phyloP scores from a whole-genome alignment of 1,140 invertebrate genomes.

The Maconellicoccus hirsutus region DNA sequence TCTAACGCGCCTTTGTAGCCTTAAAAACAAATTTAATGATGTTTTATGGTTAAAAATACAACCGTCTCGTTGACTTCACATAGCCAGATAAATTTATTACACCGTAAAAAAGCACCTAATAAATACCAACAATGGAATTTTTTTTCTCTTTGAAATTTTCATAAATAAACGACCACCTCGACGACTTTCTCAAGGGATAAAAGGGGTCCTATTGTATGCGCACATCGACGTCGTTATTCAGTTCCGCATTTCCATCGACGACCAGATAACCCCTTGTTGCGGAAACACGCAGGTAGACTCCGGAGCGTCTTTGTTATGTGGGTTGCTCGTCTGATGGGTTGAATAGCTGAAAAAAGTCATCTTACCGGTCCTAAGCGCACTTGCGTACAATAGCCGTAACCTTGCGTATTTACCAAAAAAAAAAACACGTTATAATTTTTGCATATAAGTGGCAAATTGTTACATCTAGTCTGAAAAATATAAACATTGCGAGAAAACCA shows the following conservation, averaged over 20 bases:
- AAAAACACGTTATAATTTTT: not conserved
- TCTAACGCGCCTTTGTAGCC: too few relatives aligned
- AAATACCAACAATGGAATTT: too few relatives aligned
- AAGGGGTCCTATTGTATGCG: not conserved
- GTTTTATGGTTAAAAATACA: too few relatives aligned
- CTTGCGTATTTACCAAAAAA: not conserved
- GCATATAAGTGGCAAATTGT: not conserved
- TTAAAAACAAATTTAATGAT: too few relatives aligned
- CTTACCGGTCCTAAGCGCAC: not conserved
- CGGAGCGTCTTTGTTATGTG: not conserved
- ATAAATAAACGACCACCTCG: not conserved
- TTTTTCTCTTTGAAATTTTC: too few relatives aligned
- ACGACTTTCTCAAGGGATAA: not conserved
- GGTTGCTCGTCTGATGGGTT: not conserved
- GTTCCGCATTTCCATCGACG: not conserved
- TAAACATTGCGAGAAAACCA: too few relatives aligned
- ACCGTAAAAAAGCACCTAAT: too few relatives aligned
- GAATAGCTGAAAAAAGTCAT: not conserved
- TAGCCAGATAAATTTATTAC: too few relatives aligned
- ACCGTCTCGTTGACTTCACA: too few relatives aligned
- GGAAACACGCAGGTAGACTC: slow-evolving; percentile 1
- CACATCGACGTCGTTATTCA: too few relatives aligned
- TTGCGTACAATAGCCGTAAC: not conserved
- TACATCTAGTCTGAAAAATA: not conserved
- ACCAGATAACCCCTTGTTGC: not conserved